Evolutionary conservation across 2,888 invertebrate species (phyloP).

Genomic region (Odontothrips loti): DNA sequence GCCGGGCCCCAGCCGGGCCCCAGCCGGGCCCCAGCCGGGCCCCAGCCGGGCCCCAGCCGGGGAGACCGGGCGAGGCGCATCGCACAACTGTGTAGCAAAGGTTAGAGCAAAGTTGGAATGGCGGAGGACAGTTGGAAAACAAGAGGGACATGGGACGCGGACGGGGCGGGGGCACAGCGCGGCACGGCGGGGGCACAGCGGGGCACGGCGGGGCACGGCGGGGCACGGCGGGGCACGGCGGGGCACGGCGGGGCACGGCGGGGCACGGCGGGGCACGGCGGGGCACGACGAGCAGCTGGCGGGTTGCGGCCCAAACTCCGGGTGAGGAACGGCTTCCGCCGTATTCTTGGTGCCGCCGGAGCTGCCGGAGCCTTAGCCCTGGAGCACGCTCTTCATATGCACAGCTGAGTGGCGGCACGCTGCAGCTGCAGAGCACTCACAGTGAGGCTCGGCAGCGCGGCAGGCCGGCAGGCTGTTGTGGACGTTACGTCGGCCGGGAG

Average conservation of each 20-base stretch:
- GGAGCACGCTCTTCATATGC: neutral
- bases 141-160: neutral
- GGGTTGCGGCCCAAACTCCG: neutral
- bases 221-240: neutral
- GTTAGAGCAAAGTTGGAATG: constrained; percentile 22
- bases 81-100: neutral
- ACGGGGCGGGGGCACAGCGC: neutral
- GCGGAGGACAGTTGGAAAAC: constrained; percentile 9
- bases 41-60: too few species aligned
- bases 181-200: neutral
- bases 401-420: too few species aligned
- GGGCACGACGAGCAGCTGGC: neutral
- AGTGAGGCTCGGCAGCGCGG: too few species aligned
- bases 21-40: too few species aligned
- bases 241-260: neutral
- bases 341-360: neutral
- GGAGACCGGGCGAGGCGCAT: neutral
- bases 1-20: too few species aligned
- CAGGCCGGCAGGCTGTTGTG: neutral
- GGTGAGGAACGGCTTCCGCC: constrained; percentile 6
- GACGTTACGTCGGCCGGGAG: neutral
- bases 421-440: too few species aligned
- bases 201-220: neutral
- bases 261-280: neutral
- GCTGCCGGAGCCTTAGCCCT: too few species aligned